Conservation (phyloP, 2,797 vertebrate genomes). For the Hydrophis major region DNA sequence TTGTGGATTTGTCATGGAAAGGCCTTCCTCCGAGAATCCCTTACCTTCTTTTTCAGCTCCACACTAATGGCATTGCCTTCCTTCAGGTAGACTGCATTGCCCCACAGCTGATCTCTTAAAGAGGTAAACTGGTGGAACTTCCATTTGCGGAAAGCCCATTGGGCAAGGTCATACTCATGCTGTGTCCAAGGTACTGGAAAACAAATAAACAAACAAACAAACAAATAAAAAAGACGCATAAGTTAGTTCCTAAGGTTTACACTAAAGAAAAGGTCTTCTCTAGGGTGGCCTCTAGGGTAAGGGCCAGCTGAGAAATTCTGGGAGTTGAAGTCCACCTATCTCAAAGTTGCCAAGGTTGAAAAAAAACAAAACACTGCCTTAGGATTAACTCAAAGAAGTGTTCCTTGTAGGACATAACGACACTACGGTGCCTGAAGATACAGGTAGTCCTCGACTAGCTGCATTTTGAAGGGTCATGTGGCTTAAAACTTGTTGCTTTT, state of each 20-base stretch:
- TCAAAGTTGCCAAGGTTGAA: not conserved
- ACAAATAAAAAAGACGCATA: no score
- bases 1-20: accelerated
- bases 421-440: not conserved
- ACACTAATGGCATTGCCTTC: conserved; percentile 98
- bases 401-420: not conserved
- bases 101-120: conserved; percentile 94
- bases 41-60: conserved; percentile 97
- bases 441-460: not conserved
- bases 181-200: conserved; percentile 90
- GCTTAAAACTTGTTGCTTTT: not conserved
- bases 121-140: conserved; percentile 98
- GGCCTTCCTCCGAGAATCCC: not conserved
- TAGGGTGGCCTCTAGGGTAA: not conserved
- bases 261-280: not conserved
- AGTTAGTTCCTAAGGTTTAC: no score
- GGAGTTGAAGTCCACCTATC: no score
- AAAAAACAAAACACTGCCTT: not conserved
- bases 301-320: not conserved
- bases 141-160: conserved; percentile 98
- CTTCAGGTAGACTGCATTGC: conserved; percentile 95
- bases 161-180: conserved; percentile 90
- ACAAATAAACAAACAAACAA: not conserved
- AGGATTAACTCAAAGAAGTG: not conserved
- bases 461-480: not conserved